A percentile compares a stretch with the other conserved stretches of the same genome.
phyloP scores from a whole-genome alignment of 2,888 invertebrate species.

The Bombylius major region DNA sequence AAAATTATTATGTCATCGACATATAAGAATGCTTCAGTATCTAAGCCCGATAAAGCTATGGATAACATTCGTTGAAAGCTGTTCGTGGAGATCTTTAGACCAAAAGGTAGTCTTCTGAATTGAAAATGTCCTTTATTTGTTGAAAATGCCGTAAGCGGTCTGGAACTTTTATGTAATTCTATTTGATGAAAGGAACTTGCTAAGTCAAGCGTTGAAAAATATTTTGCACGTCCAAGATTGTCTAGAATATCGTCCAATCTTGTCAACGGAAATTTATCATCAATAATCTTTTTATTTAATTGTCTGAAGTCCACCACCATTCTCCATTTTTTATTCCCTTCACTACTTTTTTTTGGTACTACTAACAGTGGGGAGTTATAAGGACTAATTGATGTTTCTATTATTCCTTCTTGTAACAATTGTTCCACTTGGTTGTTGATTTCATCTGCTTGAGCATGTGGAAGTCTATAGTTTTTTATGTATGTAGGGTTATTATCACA shows the following conservation, averaged over 20 bases:
- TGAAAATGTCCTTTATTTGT: constrained; percentile 11
- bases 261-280: too few relatives aligned
- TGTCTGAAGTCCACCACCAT: too few relatives aligned
- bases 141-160: constrained; percentile 12
- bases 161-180: too few relatives aligned
- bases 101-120: constrained; percentile 14
- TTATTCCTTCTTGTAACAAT: constrained; percentile 20
- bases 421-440: constrained; percentile 17
- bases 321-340: too few relatives aligned
- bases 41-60: constrained; percentile 10
- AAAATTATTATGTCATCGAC: constrained; percentile 18
- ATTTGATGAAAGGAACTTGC: too few relatives aligned
- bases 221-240: too few relatives aligned
- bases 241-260: too few relatives aligned
- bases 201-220: too few relatives aligned
- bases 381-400: constrained; percentile 17
- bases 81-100: constrained; percentile 13
- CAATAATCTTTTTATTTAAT: too few relatives aligned
- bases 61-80: constrained; percentile 15
- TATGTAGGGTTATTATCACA: background rate
- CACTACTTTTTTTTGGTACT: constrained; percentile 11
- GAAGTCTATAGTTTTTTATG: constrained; percentile 3
- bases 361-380: constrained; percentile 16
- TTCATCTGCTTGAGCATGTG: constrained; percentile 2
- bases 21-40: constrained; percentile 13